These are phyloP conservation scores for Trachymyrmex cornetzi DNA, from an alignment of 1,140 invertebrate species.

Conservation along the genomic window DNA sequence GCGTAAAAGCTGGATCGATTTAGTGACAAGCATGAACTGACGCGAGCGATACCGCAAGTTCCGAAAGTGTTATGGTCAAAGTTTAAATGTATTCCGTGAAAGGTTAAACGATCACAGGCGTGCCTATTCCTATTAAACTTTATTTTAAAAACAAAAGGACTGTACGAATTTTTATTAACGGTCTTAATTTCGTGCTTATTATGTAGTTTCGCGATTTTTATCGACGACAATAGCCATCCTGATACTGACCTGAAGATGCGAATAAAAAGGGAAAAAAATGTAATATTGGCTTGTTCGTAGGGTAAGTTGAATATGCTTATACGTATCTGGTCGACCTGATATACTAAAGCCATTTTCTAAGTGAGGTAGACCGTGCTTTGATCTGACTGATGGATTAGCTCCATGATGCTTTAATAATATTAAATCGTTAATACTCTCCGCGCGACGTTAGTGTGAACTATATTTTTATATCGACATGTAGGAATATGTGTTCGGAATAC, in stretches of 20 bases:
- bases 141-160: conserved; percentile 41
- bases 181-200: background rate
- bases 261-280: background rate
- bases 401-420: conserved; percentile 61
- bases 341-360: conserved; percentile 61
- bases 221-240: background rate
- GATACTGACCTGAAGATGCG: background rate
- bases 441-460: background rate
- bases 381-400: conserved; percentile 73
- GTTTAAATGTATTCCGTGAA: conserved; percentile 56
- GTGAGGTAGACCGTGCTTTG: conserved; percentile 68
- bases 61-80: conserved; percentile 15
- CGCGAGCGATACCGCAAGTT: conserved; percentile 6
- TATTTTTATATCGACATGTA: conserved; percentile 22
- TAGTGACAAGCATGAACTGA: conserved; percentile 13
- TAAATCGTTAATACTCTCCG: conserved; percentile 63
- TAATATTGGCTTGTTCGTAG: background rate
- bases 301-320: conserved; percentile 18
- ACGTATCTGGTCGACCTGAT: conserved; percentile 7
- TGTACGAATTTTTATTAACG: conserved; percentile 37
- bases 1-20: conserved; percentile 31
- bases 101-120: conserved; percentile 39
- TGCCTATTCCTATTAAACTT: background rate
- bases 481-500: conserved; percentile 22
- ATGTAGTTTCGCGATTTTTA: background rate